These are phyloP conservation scores for Anthoscopus minutus DNA, from an alignment of 2,113 vertebrate species.

Conservation along the genomic window DNA sequence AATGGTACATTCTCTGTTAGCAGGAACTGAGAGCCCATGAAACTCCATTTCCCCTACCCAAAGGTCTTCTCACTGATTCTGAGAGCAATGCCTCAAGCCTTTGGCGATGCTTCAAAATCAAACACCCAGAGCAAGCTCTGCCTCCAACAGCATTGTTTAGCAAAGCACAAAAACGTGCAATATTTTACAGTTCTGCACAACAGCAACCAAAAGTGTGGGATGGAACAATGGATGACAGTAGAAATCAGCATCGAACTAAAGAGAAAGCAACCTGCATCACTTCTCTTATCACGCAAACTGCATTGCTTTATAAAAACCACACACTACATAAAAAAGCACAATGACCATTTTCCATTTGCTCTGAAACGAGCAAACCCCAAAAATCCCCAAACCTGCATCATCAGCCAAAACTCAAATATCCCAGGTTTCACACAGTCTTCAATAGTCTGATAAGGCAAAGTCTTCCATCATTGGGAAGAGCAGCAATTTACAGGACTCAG, in stretches of 20 bases:
- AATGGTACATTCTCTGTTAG: background rate
- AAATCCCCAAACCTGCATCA: background rate
- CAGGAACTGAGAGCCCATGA: background rate
- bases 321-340: background rate
- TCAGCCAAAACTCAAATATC: conserved; percentile 57
- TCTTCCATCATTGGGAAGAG: conserved; percentile 58
- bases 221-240: background rate
- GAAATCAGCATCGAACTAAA: background rate
- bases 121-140: background rate
- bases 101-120: background rate
- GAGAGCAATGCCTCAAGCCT: background rate
- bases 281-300: background rate
- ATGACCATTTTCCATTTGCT: conserved; percentile 54
- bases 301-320: background rate
- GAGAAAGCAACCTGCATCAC: background rate
- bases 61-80: background rate
- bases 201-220: conserved; percentile 20
- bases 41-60: background rate
- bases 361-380: conserved; percentile 74
- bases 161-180: conserved; percentile 51
- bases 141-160: background rate
- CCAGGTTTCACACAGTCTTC: conserved; percentile 48
- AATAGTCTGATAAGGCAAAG: conserved; percentile 80
- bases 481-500: conserved; percentile 73
- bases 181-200: conserved; percentile 55